These are phyloP conservation scores for Pygathrix nemaeus DNA, from an alignment of 2,113 vertebrate genomes.

Conservation along the genomic window DNA sequence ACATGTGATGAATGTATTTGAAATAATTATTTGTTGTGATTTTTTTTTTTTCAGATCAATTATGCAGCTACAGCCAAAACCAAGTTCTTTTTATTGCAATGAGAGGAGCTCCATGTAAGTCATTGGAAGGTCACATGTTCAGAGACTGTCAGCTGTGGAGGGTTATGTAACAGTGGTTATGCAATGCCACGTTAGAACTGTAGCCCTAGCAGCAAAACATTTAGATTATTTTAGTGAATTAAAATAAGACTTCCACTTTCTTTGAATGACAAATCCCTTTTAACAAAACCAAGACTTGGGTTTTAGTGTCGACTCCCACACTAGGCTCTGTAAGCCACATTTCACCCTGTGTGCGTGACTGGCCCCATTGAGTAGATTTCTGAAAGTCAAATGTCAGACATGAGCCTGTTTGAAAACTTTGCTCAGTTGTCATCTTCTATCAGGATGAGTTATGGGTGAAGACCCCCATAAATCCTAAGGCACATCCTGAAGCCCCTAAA, in stretches of 20 bases:
- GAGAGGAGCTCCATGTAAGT: not conserved
- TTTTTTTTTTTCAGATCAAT: not conserved
- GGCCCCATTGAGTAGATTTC: not conserved
- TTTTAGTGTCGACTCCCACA: not conserved
- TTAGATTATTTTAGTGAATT: not conserved
- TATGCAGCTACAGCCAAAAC: slow-evolving; percentile 19
- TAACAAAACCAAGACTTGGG: not conserved
- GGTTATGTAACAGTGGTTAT: not conserved
- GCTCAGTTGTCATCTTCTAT: not conserved
- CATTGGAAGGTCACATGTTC: not conserved
- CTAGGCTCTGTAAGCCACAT: rapidly evolving
- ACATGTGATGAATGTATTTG: not conserved
- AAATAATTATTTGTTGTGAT: not conserved
- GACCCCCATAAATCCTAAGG: not conserved
- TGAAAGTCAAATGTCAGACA: not conserved
- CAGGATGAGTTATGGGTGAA: rapidly evolving
- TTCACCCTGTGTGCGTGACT: rapidly evolving
- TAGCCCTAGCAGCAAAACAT: not conserved
- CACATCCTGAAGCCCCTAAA: too few species aligned
- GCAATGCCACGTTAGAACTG: rapidly evolving
- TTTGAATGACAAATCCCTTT: not conserved
- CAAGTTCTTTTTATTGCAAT: not conserved
- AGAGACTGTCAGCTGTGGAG: not conserved
- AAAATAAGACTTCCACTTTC: not conserved
- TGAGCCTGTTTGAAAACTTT: not conserved